phyloP scores from a whole-genome alignment of 2,797 vertebrate genomes.

The Mormyrops boulengeri region DNA sequence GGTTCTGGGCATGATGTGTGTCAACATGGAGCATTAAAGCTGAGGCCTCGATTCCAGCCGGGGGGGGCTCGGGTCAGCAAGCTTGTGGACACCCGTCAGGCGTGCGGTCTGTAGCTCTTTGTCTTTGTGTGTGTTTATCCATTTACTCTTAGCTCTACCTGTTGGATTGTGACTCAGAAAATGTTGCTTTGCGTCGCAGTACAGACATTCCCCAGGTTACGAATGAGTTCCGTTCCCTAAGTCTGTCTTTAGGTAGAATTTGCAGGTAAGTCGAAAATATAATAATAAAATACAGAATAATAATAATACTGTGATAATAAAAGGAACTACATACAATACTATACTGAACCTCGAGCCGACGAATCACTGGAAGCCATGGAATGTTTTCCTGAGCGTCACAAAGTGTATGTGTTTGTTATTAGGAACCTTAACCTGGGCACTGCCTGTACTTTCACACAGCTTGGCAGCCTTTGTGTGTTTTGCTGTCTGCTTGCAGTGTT shows the following conservation, averaged over 20 bases:
- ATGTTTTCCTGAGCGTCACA: background rate
- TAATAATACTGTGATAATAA: background rate
- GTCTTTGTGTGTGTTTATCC: background rate
- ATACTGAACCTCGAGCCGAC: background rate
- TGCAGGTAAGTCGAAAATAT: background rate
- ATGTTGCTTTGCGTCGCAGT: background rate
- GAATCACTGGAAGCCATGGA: background rate
- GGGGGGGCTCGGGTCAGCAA: background rate
- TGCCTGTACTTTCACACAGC: background rate
- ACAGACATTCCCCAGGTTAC: background rate
- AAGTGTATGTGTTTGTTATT: background rate
- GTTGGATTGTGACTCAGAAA: background rate
- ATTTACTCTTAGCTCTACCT: background rate
- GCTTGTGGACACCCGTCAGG: background rate
- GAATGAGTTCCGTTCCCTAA: background rate
- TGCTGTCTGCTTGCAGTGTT: background rate
- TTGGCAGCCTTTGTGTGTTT: background rate
- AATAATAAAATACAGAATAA: background rate
- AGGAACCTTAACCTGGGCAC: background rate
- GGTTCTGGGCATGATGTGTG: slow-evolving; percentile 30
- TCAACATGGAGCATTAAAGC: background rate
- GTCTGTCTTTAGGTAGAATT: background rate
- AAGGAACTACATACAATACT: background rate
- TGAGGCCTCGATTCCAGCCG: background rate
- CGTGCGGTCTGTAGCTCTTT: background rate